Evolutionary conservation across 2,888 invertebrate species (phyloP), one percentile per base, ranked within the genome.

Genomic region (Dyspetes luteomarginatus): DNA sequence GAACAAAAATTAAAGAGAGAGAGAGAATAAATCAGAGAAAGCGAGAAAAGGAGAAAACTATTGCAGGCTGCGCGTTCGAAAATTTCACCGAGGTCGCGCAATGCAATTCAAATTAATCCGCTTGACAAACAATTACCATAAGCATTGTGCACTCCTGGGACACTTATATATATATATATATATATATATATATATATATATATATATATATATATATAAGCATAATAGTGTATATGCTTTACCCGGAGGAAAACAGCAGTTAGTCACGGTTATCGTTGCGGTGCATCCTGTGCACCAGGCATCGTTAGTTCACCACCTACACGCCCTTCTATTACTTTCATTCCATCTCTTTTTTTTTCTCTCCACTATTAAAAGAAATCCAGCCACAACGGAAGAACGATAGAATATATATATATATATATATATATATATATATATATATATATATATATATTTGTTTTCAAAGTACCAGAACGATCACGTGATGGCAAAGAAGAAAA

Each of bases 101-200:
- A n/a, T 28, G 43, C 45, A 65, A 52, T 78, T 60, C 43, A 67
- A 67, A 78, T 69, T 68, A 78, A 67, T 67, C 52, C 65, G 72
- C 72, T 65, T 65, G 72, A 72, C 52, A 67, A 78, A 72, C 60
- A 78, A 67, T 78, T 78, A 78, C 65, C 72, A 78, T 72, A 45
- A 72, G 60, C 67, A 72, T 67, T 67, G 67, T 67, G 15, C 15
- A 48, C 17, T 1, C 45, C 2, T 5, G n/a, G n/a, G n/a, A 65
- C 24, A 28, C n/a, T 1, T 48, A 50, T 55, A 41, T 36, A 68
- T 67, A 30, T 45, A 62, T 50, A 73, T 55, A 30, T 65, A 50
- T 65, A 26, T 15, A 48, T n/a, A 24, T n/a, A 19, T 2, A n/a
- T 43, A 12, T 9, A 3, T 30, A 30, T 22, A 22, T 36, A 24